Conservation (phyloP, 2,888 invertebrate species). For the Oscheius myriophilus region DNA sequence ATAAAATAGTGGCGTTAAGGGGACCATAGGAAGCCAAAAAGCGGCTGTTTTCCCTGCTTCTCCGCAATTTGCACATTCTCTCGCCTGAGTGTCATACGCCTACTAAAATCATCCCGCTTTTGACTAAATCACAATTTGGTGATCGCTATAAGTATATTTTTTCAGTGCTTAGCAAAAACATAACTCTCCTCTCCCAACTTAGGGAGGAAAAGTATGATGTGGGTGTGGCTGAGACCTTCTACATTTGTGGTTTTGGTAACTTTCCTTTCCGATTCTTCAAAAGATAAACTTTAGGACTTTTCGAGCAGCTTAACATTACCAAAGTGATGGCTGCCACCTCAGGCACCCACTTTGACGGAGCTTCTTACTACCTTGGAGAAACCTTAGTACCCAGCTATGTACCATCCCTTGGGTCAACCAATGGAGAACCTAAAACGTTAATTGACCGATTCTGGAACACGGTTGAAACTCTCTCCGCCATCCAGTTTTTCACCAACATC, state of each 20-base stretch:
- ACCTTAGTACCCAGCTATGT: slow-evolving; percentile 10
- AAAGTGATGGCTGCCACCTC: slow-evolving; percentile 33
- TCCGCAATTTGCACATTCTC: too few species aligned
- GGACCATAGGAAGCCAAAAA: too few species aligned
- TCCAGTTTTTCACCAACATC: background rate
- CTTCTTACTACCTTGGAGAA: slow-evolving; percentile 18
- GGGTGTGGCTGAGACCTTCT: background rate
- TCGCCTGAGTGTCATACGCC: too few species aligned
- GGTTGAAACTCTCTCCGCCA: background rate
- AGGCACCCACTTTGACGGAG: background rate
- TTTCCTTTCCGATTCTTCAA: too few species aligned
- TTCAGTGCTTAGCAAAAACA: background rate
- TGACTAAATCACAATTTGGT: too few species aligned
- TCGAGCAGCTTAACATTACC: slow-evolving; percentile 39
- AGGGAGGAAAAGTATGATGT: background rate
- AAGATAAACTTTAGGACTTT: slow-evolving; percentile 23
- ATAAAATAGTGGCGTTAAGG: too few species aligned
- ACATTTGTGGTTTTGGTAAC: background rate
- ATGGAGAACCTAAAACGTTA: slow-evolving; percentile 11
- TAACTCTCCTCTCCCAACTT: background rate
- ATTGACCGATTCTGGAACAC: background rate
- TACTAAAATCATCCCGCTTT: too few species aligned
- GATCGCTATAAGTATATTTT: too few species aligned
- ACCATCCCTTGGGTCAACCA: background rate
- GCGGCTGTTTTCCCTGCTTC: too few species aligned